Evolutionary conservation across 1,140 invertebrate species (phyloP).

Genomic region (Fopius arisanus): DNA sequence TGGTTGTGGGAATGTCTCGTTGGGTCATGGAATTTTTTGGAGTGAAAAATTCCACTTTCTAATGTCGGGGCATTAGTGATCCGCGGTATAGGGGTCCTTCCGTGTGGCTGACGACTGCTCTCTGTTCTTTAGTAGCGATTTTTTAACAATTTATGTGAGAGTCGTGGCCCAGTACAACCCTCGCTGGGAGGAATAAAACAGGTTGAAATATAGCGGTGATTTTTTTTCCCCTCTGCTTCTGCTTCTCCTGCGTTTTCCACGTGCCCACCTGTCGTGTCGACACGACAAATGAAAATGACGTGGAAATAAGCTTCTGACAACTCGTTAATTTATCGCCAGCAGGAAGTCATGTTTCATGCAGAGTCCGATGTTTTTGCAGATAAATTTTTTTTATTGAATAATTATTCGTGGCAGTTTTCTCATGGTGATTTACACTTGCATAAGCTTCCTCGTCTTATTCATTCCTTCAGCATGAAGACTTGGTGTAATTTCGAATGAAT

Average conservation of each 20-base stretch:
- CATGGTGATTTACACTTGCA: not conserved
- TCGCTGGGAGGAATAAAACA: not conserved
- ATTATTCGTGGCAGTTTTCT: not conserved
- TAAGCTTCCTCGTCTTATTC: not conserved
- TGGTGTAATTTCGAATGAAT: not conserved
- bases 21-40: not conserved
- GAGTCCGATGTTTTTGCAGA: not conserved
- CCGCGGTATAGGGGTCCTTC: not conserved
- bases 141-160: slow-evolving; percentile 19
- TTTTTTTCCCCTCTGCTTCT: not conserved
- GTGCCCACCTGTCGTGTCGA: not conserved
- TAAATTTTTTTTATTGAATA: not conserved
- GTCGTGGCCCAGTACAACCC: not conserved
- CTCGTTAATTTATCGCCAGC: not conserved
- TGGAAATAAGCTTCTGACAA: slow-evolving; percentile 9
- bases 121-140: slow-evolving; percentile 6
- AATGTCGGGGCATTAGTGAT: slow-evolving; percentile 7
- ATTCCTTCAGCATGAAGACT: not conserved
- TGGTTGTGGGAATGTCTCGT: not conserved
- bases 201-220: not conserved
- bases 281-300: slow-evolving; percentile 13
- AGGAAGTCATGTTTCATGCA: too few relatives aligned
- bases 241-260: not conserved
- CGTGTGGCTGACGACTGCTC: not conserved
- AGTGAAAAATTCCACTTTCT: not conserved